phyloP scores from a whole-genome alignment of 2,113 vertebrate genomes.

The Picathartes gymnocephalus region DNA sequence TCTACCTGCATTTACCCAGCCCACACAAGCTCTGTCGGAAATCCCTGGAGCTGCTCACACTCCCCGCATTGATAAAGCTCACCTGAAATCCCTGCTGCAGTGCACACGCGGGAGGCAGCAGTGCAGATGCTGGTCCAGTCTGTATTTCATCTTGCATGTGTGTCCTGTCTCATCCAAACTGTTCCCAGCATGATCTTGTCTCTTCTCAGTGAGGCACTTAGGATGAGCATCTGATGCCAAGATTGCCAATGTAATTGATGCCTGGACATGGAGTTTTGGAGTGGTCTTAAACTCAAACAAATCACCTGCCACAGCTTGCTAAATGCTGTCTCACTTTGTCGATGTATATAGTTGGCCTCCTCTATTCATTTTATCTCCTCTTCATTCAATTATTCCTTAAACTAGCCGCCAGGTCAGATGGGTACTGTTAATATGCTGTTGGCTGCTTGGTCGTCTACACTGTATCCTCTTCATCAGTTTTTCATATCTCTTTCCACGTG shows the following conservation, averaged over 20 bases:
- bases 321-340: background rate
- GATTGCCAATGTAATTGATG: background rate
- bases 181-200: fast-evolving
- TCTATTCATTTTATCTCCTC: background rate
- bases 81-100: background rate
- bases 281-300: background rate
- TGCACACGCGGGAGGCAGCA: background rate
- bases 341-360: background rate
- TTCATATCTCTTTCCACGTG: slow-evolving; percentile 5
- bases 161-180: background rate
- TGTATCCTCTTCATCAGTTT: background rate
- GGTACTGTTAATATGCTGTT: background rate
- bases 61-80: background rate
- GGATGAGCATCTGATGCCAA: background rate
- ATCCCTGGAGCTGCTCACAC: fast-evolving
- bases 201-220: background rate
- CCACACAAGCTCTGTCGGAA: background rate
- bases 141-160: fast-evolving
- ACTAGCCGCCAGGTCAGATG: background rate
- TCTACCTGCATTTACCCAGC: background rate
- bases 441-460: background rate
- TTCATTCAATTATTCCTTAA: background rate
- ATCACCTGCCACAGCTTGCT: background rate
- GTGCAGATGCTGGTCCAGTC: background rate
- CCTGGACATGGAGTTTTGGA: background rate